Base-by-base conservation (phyloP, 2,888 invertebrate genomes). In the Lepetodrilus schrolli region DNA sequence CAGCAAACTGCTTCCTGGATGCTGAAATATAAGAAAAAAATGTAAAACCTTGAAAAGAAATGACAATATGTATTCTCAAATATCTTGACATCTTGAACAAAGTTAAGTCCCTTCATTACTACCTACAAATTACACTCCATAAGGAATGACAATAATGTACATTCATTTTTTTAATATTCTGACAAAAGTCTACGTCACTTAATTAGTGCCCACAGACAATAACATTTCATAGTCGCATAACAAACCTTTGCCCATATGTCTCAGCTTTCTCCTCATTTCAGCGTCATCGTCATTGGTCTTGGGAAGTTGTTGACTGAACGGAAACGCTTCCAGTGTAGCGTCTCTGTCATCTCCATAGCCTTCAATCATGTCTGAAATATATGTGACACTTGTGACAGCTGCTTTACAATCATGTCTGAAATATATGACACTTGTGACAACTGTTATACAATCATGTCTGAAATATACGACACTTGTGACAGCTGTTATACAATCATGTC, bases 211-310 rank as follows among this genome's bases (percentile, higher is more conserved):
- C 23, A 10, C 68, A 48, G 34, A 48, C 10, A n/a, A 4, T 17
- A n/a, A 47, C 8, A 2, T 47, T 47, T 47, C 4, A 48, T 1
- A 66, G 23, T 17, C 36, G 21, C 4, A 36, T 58, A 3, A 36
- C 49, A 13, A 74, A 90, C 90, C 86, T 83, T 85, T 86, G 1
- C 90, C 89, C 89, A 90, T 90, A 66, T 88, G 83, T 66, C 81
- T 85, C 17, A 90, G 79, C 71, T 89, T 88, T 70, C 83, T 77
- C 37, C 88, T 66, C 23, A 90, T 78, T 71, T 90, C 90, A 3
- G 86, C 86, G 76, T 88, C 86, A 69, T 84, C 84, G 23, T 77
- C 79, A 21, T 76, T 81, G 30, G 72, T 71, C 13, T 78, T 77
- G 0, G 82, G 83, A 37, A 85, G 34, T 8, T 83, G 82, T 66